A percentile compares a stretch with the other conserved stretches of the same genome.
These are phyloP conservation scores for Calypte anna DNA, from an alignment of 2,113 vertebrate genomes.

Conservation along the genomic window DNA sequence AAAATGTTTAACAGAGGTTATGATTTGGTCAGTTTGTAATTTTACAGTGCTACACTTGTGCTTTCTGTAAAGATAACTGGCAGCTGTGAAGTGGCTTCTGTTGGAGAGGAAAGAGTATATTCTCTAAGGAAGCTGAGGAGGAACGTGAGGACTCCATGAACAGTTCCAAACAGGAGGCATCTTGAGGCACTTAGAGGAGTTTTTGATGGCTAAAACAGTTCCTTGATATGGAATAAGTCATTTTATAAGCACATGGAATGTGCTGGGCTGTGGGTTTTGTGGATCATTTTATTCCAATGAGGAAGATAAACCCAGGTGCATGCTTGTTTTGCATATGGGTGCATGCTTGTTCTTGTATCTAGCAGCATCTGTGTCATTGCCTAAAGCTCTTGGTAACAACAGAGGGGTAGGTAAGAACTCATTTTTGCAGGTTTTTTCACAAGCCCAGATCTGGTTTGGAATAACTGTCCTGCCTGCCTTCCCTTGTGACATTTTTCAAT, in stretches of 20 bases:
- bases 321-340: not conserved
- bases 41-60: accelerated
- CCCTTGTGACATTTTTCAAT: not conserved
- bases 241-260: too few relatives aligned
- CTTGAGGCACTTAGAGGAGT: not conserved
- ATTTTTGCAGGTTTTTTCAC: not conserved
- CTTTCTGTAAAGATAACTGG: not conserved
- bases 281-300: not conserved
- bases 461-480: not conserved
- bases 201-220: not conserved
- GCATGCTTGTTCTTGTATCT: not conserved
- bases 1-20: not conserved
- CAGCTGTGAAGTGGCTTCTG: not conserved
- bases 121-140: not conserved
- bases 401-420: not conserved
- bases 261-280: not conserved
- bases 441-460: not conserved
- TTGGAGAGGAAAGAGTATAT: not conserved
- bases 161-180: not conserved
- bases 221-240: not conserved
- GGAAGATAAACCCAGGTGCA: not conserved
- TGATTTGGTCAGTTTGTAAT: not conserved
- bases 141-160: not conserved
- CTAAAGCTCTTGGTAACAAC: not conserved
- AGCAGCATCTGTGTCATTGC: not conserved